Conservation (phyloP, 2,113 vertebrate genomes). For the Esox niger region DNA sequence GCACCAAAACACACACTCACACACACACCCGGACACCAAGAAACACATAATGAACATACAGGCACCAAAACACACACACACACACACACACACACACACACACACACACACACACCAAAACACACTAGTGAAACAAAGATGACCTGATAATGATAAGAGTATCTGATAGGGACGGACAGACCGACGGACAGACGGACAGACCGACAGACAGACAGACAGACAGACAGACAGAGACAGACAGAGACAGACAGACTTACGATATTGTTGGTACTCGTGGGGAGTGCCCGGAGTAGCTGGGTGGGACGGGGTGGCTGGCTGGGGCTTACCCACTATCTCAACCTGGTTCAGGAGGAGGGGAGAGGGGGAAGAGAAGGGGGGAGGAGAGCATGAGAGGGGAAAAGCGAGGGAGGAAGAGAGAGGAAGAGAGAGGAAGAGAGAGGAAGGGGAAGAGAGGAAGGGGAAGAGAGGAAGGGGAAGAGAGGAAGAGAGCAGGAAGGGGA, state of each 20-base stretch:
- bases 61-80: not conserved
- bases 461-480: no score
- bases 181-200: not conserved
- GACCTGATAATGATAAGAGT: no score
- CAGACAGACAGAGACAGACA: not conserved
- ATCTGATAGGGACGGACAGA: no score
- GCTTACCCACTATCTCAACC: conserved; percentile 73
- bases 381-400: not conserved
- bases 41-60: no score
- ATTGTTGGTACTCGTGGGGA: conserved; percentile 67
- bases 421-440: no score
- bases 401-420: no score
- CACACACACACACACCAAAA: not conserved
- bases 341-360: conserved; percentile 18
- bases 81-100: no score
- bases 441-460: no score
- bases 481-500: no score
- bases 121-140: no score
- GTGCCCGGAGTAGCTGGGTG: conserved; percentile 73
- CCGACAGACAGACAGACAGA: not conserved
- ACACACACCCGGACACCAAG: no score
- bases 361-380: not conserved
- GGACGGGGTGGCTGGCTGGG: conserved; percentile 63
- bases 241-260: conserved; percentile 63
- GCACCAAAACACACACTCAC: no score